Conservation (phyloP, 2,113 vertebrate genomes). For the Hystrix cristata region DNA sequence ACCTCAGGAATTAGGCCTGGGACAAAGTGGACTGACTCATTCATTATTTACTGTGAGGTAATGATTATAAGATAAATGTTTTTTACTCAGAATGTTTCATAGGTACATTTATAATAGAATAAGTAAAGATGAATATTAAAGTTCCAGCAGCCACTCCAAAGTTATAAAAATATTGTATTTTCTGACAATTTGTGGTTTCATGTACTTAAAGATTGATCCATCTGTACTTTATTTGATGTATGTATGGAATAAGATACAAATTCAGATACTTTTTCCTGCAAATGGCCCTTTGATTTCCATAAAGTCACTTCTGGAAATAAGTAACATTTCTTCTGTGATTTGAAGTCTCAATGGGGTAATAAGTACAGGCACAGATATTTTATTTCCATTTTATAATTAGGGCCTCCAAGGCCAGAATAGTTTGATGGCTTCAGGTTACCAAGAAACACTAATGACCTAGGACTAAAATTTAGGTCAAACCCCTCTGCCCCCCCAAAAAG, state of each 20-base stretch:
- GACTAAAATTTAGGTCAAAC: neutral
- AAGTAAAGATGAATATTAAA: neutral
- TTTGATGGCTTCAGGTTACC: slow-evolving; percentile 1
- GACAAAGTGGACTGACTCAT: neutral
- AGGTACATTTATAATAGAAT: neutral
- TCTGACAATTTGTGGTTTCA: neutral
- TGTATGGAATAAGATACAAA: neutral
- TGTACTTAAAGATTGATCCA: neutral
- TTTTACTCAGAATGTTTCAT: neutral
- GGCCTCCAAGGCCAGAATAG: neutral
- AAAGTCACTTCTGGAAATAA: slow-evolving; percentile 3
- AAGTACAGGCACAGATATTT: neutral
- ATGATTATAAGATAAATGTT: neutral
- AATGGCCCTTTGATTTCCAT: neutral
- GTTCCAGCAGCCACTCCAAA: neutral
- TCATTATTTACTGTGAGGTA: neutral
- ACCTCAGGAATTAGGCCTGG: neutral
- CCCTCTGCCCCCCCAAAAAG: neutral
- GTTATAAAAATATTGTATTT: neutral
- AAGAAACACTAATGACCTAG: neutral
- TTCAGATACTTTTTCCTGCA: neutral
- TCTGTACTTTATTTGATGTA: neutral
- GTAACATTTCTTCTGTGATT: neutral
- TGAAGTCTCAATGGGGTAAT: neutral
- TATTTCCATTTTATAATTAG: neutral